Conservation (phyloP, 2,113 vertebrate species). For the Gallinago undulata region DNA sequence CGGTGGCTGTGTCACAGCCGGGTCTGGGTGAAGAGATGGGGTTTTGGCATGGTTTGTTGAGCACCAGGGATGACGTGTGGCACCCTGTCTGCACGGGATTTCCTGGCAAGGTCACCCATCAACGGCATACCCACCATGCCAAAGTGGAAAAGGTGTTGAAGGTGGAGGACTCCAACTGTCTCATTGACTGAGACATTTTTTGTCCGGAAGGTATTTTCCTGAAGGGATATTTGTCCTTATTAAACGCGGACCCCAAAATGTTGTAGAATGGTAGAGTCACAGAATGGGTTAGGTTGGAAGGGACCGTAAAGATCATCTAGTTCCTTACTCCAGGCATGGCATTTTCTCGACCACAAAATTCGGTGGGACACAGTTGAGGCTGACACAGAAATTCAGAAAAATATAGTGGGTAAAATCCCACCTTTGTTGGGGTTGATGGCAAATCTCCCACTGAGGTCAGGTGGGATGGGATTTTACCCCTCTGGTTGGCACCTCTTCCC, state of each 20-base stretch:
- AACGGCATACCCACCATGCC: neutral
- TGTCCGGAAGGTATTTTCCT: neutral
- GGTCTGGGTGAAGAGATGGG: neutral
- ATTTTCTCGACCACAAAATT: neutral
- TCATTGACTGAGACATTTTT: no score
- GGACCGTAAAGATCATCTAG: neutral
- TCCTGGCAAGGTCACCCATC: neutral
- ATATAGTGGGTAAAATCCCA: neutral
- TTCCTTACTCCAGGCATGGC: neutral
- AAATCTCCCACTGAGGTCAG: neutral
- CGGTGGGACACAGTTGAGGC: neutral
- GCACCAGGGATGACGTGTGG: neutral
- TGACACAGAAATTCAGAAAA: neutral
- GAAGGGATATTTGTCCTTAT: neutral
- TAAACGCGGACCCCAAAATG: neutral
- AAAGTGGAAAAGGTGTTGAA: neutral
- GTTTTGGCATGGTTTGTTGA: neutral
- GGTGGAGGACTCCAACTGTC: neutral
- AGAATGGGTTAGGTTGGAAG: neutral
- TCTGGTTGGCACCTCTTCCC: neutral
- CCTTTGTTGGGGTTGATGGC: neutral
- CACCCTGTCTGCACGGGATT: neutral
- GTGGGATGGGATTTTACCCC: neutral
- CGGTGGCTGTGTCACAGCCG: fast-evolving
- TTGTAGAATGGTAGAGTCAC: neutral